Base-by-base conservation (phyloP, 2,888 invertebrate genomes). In the Drosophila paramelanica region DNA sequence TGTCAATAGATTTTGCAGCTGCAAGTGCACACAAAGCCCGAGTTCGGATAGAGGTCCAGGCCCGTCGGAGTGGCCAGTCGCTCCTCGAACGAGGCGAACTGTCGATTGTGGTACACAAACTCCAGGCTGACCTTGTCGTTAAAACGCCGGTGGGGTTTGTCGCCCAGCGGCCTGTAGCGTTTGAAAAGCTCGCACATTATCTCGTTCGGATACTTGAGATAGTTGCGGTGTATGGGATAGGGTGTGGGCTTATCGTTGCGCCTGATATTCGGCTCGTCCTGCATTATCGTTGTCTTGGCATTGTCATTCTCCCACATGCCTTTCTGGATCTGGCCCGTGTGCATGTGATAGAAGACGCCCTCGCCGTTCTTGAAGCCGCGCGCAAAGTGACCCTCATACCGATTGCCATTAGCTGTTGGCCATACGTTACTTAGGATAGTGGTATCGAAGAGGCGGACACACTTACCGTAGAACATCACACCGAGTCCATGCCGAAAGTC, bases 301-400 rank as follows among this genome's bases (percentile, higher is more conserved):
- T 88, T 67, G 66, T 86, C 90, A 38, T 89, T 79, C 42, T 84
- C 81, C 92, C 92, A 92, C 66, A 91, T 86, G 5, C 92, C 92
- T 52, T 92, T 92, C 67, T 92, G 92, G 17, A 91, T 74, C 53
- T 92, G 92, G 1, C 92, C 92, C 1, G 91, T 92, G 31, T 88
- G 77, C 74, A 79, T 83, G 55, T 92, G 92, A 60, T 90, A 90
- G 55, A 88, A 92, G 25, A 89, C 71, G 13, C 92, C 92, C 62
- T 92, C 92, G 2, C 92, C 92, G 62, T 91, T 90, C 68, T 92
- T 92, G 43, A 78, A 77, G 3, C 91, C 92, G 3, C 90, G 75
- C 2, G 89, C 84, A 64, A 91, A 92, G 33, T 88, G 77, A 10
- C 92, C 92, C 66, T 92, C 92, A 74, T 91, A 92, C 5, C 92